A percentile compares a stretch with the other conserved stretches of the same genome.
These are phyloP conservation scores for Eptesicus fuscus DNA, from an alignment of 2,113 vertebrate species.

Conservation along the genomic window DNA sequence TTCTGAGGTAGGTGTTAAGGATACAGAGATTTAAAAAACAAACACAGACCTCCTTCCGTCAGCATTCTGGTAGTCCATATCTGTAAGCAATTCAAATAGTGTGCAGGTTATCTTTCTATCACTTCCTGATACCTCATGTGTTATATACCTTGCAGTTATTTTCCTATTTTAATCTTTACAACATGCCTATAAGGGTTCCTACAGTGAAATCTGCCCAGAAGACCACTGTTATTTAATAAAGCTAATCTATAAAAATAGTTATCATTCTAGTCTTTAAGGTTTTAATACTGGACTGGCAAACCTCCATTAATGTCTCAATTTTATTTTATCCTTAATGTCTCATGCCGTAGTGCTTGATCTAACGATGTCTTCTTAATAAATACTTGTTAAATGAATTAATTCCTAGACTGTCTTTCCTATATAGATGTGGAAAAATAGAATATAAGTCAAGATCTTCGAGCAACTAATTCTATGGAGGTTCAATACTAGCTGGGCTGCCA, in stretches of 20 bases:
- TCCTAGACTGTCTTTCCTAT: not conserved
- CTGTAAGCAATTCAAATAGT: not conserved
- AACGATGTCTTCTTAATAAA: conserved; percentile 25
- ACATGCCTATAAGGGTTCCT: not conserved
- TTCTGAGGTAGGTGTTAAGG: not conserved
- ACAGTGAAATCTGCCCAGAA: not conserved
- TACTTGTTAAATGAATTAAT: conserved; percentile 22
- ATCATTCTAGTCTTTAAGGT: not conserved
- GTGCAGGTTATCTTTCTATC: not conserved
- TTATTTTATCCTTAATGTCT: not conserved
- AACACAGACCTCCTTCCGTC: not conserved
- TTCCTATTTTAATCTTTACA: not conserved
- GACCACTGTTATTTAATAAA: not conserved
- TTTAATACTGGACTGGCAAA: not conserved
- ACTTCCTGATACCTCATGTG: not conserved
- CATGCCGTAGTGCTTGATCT: not conserved
- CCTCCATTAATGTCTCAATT: not conserved
- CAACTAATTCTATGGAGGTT: not conserved
- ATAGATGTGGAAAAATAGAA: not conserved
- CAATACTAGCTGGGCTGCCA: not conserved
- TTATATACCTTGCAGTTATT: not conserved
- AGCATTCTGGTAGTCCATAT: not conserved
- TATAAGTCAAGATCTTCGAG: conserved; percentile 1
- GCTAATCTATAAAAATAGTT: not conserved
- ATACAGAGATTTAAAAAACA: not conserved